A percentile compares a stretch with the other conserved stretches of the same genome.
phyloP scores from a whole-genome alignment of 1,140 invertebrate species.

The Micrasema longulum region DNA sequence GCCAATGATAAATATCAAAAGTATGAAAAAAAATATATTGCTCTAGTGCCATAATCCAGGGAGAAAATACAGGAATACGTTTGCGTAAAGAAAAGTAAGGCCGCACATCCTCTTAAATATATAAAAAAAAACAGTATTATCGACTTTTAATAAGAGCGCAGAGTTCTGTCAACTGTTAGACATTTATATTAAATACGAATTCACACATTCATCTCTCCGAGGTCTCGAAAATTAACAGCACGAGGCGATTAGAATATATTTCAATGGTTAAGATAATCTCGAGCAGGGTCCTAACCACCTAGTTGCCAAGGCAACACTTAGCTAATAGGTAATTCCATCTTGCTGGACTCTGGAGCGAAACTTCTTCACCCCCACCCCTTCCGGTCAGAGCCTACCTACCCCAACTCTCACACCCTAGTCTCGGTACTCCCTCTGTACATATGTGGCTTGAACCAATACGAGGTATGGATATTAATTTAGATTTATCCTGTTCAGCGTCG shows the following conservation, averaged over 20 bases:
- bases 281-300: conserved; percentile 43
- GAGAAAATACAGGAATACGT: too few species aligned
- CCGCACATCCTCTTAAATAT: too few species aligned
- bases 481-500: conserved; percentile 50
- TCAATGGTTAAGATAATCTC: conserved; percentile 38
- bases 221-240: conserved; percentile 20
- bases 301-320: conserved; percentile 52
- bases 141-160: too few species aligned
- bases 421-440: conserved; percentile 21
- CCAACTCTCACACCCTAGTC: not conserved
- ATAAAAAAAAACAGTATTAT: too few species aligned
- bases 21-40: too few species aligned
- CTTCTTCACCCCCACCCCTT: conserved; percentile 36
- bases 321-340: conserved; percentile 55
- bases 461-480: conserved; percentile 55
- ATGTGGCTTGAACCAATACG: conserved; percentile 45
- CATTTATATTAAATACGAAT: too few species aligned
- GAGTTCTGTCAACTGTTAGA: too few species aligned
- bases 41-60: too few species aligned
- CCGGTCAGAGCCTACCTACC: conserved; percentile 5
- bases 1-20: too few species aligned
- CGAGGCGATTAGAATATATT: conserved; percentile 39
- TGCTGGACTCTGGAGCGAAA: conserved; percentile 52
- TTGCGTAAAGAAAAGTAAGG: too few species aligned
- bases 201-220: conserved; percentile 12